Evolutionary conservation across 2,797 vertebrate genomes (phyloP).

Genomic region (Schizopygopsis pylzovi): DNA sequence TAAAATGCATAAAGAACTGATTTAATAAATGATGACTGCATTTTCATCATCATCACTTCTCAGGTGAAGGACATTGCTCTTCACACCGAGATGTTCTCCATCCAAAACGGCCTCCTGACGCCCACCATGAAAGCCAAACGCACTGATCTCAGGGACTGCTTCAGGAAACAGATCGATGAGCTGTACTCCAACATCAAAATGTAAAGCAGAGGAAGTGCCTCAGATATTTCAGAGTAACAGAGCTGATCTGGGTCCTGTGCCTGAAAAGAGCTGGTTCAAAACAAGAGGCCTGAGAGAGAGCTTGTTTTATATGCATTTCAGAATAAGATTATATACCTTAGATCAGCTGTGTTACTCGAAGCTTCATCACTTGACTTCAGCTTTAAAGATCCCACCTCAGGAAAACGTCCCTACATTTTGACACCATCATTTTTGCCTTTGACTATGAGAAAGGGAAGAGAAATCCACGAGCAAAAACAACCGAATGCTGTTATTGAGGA

Average conservation of each 20-base stretch:
- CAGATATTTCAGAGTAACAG: neutral
- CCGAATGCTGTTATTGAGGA: neutral
- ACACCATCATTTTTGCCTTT: neutral
- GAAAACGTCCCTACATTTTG: neutral
- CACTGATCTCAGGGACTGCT: slow-evolving; percentile 82
- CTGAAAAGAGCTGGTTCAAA: neutral
- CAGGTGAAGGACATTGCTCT: slow-evolving; percentile 89
- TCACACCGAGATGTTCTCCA: slow-evolving; percentile 86
- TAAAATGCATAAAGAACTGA: neutral
- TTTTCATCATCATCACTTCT: neutral
- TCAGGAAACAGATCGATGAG: slow-evolving; percentile 87
- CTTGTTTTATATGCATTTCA: neutral
- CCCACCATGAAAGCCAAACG: slow-evolving; percentile 95
- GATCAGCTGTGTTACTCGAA: neutral
- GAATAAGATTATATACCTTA: neutral
- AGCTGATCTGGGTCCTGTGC: neutral
- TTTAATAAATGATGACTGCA: neutral
- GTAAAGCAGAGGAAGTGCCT: slow-evolving; percentile 61
- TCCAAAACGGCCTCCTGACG: slow-evolving; percentile 92
- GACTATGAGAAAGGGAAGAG: neutral
- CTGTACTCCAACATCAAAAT: slow-evolving; percentile 86
- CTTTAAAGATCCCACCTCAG: neutral
- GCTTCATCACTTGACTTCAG: neutral
- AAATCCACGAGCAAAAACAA: neutral
- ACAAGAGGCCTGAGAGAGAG: neutral